Conservation (phyloP, 1,140 invertebrate genomes). For the Anastrepha ludens region DNA sequence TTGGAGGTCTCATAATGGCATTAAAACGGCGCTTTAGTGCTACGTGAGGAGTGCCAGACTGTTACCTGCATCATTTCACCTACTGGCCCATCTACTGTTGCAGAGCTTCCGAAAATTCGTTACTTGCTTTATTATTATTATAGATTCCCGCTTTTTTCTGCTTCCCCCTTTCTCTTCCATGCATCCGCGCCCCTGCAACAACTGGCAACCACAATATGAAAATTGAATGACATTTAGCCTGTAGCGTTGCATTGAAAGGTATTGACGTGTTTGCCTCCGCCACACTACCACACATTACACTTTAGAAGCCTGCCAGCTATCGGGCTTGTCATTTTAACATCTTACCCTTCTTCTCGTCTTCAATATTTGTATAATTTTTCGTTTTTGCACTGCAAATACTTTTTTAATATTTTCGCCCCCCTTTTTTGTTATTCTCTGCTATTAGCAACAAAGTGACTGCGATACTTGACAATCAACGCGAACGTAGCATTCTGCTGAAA, state of each 20-base stretch:
- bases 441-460: constrained; percentile 47
- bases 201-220: constrained; percentile 37
- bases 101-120: too few species aligned
- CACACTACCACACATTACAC: not conserved
- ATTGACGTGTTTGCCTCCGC: constrained; percentile 33
- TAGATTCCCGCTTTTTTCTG: too few species aligned
- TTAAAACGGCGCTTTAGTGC: too few species aligned
- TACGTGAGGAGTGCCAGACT: too few species aligned
- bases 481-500: constrained; percentile 10
- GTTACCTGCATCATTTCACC: too few species aligned
- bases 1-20: too few species aligned
- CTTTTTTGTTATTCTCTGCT: constrained; percentile 32
- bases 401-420: constrained; percentile 19
- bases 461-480: constrained; percentile 34
- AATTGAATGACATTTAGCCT: constrained; percentile 49
- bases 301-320: constrained; percentile 49
- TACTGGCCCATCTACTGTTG: too few species aligned
- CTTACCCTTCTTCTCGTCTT: not conserved
- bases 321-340: constrained; percentile 45
- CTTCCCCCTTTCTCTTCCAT: not conserved
- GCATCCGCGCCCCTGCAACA: not conserved
- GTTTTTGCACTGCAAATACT: constrained; percentile 18
- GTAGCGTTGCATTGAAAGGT: constrained; percentile 45
- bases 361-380: not conserved
- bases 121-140: too few species aligned